Conservation (phyloP, 2,888 invertebrate genomes). For the Unio pictorum region DNA sequence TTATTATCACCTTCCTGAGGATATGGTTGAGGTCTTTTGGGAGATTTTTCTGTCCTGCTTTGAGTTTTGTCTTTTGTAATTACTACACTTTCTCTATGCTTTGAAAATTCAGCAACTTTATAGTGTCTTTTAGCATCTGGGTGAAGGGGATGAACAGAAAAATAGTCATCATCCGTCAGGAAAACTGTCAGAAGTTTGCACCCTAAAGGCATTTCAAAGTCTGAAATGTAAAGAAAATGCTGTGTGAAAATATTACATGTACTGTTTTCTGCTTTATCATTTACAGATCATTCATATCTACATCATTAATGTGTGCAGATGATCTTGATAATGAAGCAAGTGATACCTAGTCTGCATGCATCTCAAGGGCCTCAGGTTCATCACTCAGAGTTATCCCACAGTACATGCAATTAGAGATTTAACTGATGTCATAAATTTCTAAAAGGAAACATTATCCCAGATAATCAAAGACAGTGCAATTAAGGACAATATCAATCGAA, state of each 20-base stretch:
- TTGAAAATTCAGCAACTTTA: slow-evolving; percentile 29
- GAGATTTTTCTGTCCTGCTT: not conserved
- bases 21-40: slow-evolving; percentile 1
- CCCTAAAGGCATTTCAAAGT: slow-evolving; percentile 84
- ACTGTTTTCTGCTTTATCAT: slow-evolving; percentile 6
- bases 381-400: too few relatives aligned
- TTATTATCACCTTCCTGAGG: too few relatives aligned
- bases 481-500: too few relatives aligned
- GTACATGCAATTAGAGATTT: too few relatives aligned
- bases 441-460: too few relatives aligned
- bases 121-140: slow-evolving; percentile 25
- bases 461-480: too few relatives aligned
- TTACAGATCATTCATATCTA: not conserved
- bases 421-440: too few relatives aligned
- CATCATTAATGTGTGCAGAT: too few relatives aligned
- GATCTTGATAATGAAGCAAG: too few relatives aligned
- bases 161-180: slow-evolving; percentile 77
- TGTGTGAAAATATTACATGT: slow-evolving; percentile 16
- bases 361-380: too few relatives aligned
- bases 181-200: slow-evolving; percentile 86
- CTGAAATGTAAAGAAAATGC: slow-evolving; percentile 56
- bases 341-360: too few relatives aligned
- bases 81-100: slow-evolving; percentile 10
- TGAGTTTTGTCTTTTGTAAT: too few relatives aligned
- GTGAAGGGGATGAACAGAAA: slow-evolving; percentile 21